A percentile compares a stretch with the other conserved stretches of the same genome.
phyloP scores from a whole-genome alignment of 2,797 vertebrate genomes.

The Lindbergichthys nudifrons region DNA sequence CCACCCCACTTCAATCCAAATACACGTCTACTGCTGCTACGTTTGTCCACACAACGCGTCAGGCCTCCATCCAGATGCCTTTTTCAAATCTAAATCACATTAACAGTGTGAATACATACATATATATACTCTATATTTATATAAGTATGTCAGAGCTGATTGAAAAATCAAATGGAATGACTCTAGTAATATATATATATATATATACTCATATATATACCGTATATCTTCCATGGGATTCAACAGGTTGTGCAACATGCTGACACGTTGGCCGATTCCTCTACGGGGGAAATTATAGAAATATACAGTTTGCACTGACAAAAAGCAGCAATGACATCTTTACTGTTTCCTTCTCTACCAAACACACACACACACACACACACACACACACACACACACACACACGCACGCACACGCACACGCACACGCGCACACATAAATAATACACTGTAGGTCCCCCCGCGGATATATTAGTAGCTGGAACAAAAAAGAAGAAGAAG shows the following conservation, averaged over 20 bases:
- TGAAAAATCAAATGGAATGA: slow-evolving; percentile 67
- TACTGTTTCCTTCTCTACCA: slow-evolving; percentile 52
- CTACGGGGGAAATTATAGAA: slow-evolving; percentile 49
- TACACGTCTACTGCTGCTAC: slow-evolving; percentile 57
- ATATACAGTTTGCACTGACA: slow-evolving; percentile 65
- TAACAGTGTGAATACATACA: slow-evolving; percentile 62
- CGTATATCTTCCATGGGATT: slow-evolving; percentile 58
- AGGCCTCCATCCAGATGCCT: slow-evolving; percentile 49
- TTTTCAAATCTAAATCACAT: slow-evolving; percentile 63
- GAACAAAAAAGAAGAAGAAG: slow-evolving; percentile 33
- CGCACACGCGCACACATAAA: slow-evolving; percentile 49
- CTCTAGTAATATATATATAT: slow-evolving; percentile 38
- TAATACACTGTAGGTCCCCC: slow-evolving; percentile 45
- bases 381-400: slow-evolving; percentile 34
- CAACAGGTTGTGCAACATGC: slow-evolving; percentile 58
- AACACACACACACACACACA: slow-evolving; percentile 40
- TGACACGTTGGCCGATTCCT: slow-evolving; percentile 45
- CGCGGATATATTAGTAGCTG: slow-evolving; percentile 60
- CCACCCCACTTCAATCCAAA: slow-evolving; percentile 14
- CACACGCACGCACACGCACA: slow-evolving; percentile 39
- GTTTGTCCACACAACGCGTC: slow-evolving; percentile 52
- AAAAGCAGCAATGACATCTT: slow-evolving; percentile 64
- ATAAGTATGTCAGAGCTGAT: slow-evolving; percentile 54
- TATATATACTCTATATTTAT: slow-evolving; percentile 60
- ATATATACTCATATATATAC: slow-evolving; percentile 7